phyloP scores from a whole-genome alignment of 2,888 invertebrate genomes.

The Leptopilina myrica region DNA sequence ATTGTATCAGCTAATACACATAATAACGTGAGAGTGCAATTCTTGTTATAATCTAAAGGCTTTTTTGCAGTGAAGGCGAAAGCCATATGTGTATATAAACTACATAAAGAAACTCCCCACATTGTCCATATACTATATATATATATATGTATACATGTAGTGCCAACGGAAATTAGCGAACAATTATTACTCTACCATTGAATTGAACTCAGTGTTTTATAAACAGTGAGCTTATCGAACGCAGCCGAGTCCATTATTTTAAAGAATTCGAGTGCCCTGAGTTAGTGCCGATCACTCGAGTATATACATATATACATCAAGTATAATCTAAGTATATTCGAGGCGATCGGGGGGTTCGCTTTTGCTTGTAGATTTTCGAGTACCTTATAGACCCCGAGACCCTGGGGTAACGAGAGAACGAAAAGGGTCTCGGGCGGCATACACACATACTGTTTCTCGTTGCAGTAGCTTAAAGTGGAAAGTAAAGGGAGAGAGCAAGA shows the following conservation, averaged over 20 bases:
- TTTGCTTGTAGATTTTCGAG: conserved; percentile 59
- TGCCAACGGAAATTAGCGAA: conserved; percentile 73
- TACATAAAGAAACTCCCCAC: neutral
- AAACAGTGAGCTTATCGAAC: conserved; percentile 65
- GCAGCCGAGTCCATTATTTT: conserved; percentile 65
- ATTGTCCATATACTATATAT: conserved; percentile 8
- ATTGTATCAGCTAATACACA: conserved; percentile 22
- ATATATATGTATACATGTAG: conserved; percentile 48
- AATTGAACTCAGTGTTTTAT: conserved; percentile 67
- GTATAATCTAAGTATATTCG: conserved; percentile 48
- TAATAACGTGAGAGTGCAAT: conserved; percentile 7
- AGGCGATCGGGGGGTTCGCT: conserved; percentile 56
- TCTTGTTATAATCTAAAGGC: neutral
- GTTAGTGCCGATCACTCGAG: conserved; percentile 32
- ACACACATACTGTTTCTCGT: conserved; percentile 63
- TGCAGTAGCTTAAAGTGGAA: conserved; percentile 61
- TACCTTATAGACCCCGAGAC: conserved; percentile 48
- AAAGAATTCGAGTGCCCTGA: conserved; percentile 63
- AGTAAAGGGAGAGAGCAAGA: too few species aligned
- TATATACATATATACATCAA: conserved; percentile 53
- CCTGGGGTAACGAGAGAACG: conserved; percentile 48
- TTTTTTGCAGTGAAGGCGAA: conserved; percentile 38
- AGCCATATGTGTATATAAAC: conserved; percentile 33
- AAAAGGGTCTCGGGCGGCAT: conserved; percentile 63
- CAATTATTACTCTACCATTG: conserved; percentile 67